Conservation (phyloP, 2,888 invertebrate genomes). For the Heliconius ismenius region DNA sequence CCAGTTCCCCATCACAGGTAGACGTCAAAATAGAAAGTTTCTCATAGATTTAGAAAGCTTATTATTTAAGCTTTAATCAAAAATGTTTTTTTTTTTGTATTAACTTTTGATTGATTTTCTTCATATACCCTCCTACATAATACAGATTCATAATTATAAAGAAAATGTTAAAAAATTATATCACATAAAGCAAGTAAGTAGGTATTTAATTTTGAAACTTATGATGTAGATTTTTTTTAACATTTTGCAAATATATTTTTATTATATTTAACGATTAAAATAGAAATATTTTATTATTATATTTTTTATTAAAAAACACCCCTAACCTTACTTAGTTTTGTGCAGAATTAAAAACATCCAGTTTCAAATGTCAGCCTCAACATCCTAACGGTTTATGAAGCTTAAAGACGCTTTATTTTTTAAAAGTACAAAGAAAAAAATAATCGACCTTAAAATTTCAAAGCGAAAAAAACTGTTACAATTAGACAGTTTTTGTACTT, state of each 20-base stretch:
- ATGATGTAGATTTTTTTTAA: too few relatives aligned
- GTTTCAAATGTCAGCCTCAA: constrained; percentile 44
- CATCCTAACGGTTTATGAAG: constrained; percentile 47
- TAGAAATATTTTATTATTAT: constrained; percentile 13
- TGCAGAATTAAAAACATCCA: constrained; percentile 23
- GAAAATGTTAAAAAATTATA: too few relatives aligned
- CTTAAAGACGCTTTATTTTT: constrained; percentile 47
- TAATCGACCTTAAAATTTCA: constrained; percentile 77
- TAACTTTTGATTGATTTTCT: too few relatives aligned
- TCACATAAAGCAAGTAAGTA: too few relatives aligned
- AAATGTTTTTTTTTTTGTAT: not conserved
- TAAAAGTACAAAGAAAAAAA: constrained; percentile 60
- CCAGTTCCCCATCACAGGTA: constrained; percentile 65
- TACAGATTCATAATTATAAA: not conserved
- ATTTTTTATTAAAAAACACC: constrained; percentile 6
- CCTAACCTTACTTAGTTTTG: constrained; percentile 18
- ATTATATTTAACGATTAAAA: not conserved
- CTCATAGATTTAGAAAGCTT: constrained; percentile 38
- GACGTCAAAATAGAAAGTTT: constrained; percentile 37
- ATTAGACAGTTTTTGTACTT: constrained; percentile 79
- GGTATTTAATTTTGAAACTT: too few relatives aligned
- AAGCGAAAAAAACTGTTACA: constrained; percentile 71
- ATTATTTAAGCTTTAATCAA: not conserved
- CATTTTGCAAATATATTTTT: too few relatives aligned
- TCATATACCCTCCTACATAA: too few relatives aligned